Evolutionary conservation across 35 echinoderm and acorn worm genomes (phyloP).

Genomic region (Apostichopus parvimensis): DNA sequence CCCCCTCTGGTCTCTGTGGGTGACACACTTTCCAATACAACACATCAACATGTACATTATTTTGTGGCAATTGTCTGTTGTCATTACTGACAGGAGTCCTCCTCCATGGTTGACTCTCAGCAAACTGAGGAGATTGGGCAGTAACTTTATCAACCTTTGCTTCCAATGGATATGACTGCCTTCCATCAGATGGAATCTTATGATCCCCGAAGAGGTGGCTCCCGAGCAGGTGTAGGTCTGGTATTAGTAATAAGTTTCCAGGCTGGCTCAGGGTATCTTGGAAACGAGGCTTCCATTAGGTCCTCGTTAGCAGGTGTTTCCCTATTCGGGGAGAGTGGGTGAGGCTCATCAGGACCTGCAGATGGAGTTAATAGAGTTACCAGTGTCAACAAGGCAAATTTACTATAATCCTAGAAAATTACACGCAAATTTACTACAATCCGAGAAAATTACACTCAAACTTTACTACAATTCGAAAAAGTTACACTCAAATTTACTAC

Average conservation of each 20-base stretch:
- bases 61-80: neutral
- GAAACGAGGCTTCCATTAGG: constrained; percentile 13
- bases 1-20: constrained; percentile 69
- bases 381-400: too few relatives aligned
- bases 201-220: neutral
- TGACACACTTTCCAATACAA: constrained; percentile 46
- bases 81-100: neutral
- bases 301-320: constrained; percentile 1
- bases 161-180: neutral
- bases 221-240: neutral
- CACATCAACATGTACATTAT: neutral
- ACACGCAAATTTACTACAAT: too few relatives aligned
- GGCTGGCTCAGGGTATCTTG: neutral
- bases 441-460: too few relatives aligned
- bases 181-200: neutral
- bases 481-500: too few relatives aligned
- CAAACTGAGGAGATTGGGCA: neutral
- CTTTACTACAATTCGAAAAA: too few relatives aligned
- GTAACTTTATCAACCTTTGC: constrained; percentile 2
- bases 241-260: neutral
- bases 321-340: constrained; percentile 54
- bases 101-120: constrained; percentile 25
- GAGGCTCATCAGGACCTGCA: constrained; percentile 77
- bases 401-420: too few relatives aligned
- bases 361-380: neutral